A percentile compares a stretch with the other conserved stretches of the same genome.
These are phyloP conservation scores for Ptilodon capucinus DNA, from an alignment of 2,888 invertebrate genomes.

Conservation along the genomic window DNA sequence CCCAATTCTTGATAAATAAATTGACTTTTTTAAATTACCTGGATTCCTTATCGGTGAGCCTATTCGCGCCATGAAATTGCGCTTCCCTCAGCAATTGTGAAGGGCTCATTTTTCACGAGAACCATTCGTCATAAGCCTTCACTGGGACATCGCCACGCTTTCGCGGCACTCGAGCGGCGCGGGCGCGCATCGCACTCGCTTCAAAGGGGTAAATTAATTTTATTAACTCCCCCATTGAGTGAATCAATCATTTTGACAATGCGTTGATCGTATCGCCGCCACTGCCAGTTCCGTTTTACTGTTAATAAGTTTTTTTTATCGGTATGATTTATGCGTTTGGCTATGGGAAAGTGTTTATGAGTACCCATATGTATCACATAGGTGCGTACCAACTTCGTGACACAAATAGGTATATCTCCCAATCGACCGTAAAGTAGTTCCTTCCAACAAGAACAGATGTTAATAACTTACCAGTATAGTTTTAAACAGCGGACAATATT, in stretches of 20 bases:
- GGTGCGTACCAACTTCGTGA: background rate
- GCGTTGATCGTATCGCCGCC: slow-evolving; percentile 31
- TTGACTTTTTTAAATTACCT: slow-evolving; percentile 34
- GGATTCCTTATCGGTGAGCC: slow-evolving; percentile 42
- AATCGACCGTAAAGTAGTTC: too few relatives aligned
- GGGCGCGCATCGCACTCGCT: slow-evolving; percentile 15
- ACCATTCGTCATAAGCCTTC: slow-evolving; percentile 1
- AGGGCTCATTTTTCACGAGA: slow-evolving; percentile 27
- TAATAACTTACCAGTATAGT: too few relatives aligned
- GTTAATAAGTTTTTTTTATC: slow-evolving; percentile 33
- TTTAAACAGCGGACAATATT: too few relatives aligned
- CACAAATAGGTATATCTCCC: background rate
- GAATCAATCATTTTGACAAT: slow-evolving; percentile 48
- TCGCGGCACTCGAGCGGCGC: slow-evolving; percentile 6
- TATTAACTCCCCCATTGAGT: slow-evolving; percentile 18
- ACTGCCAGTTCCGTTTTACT: slow-evolving; percentile 25
- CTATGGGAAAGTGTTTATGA: background rate
- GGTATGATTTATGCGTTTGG: slow-evolving; percentile 19
- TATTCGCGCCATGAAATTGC: slow-evolving; percentile 56
- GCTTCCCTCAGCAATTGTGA: slow-evolving; percentile 40
- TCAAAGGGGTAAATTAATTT: slow-evolving; percentile 31
- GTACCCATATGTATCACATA: background rate
- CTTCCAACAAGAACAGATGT: too few relatives aligned
- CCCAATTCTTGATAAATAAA: background rate
- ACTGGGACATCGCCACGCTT: slow-evolving; percentile 9